Evolutionary conservation across 2,113 vertebrate genomes (phyloP).

Genomic region (Tyrannus savana): DNA sequence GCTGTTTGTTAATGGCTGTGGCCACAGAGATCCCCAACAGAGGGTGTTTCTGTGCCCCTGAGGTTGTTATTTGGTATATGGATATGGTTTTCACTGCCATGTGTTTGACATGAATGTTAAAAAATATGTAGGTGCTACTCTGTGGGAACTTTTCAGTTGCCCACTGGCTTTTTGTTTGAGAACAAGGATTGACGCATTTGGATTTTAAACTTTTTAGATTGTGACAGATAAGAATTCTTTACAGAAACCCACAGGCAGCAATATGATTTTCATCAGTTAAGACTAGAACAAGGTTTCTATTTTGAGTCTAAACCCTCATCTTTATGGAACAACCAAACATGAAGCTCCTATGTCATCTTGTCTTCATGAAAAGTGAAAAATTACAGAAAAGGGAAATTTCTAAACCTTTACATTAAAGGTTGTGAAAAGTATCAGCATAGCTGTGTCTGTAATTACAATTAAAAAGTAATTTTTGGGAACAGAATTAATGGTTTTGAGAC

Average conservation of each 20-base stretch:
- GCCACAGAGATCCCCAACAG: background rate
- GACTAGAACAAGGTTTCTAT: background rate
- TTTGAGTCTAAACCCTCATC: background rate
- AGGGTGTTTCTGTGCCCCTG: background rate
- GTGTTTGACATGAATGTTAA: background rate
- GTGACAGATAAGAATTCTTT: background rate
- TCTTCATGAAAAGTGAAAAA: background rate
- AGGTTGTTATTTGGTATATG: background rate
- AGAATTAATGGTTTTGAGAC: background rate
- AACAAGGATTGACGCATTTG: background rate
- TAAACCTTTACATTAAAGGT: background rate
- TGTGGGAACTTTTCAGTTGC: background rate
- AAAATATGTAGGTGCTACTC: background rate
- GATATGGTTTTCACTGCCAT: background rate
- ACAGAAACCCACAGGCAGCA: background rate
- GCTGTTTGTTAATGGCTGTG: rapidly evolving
- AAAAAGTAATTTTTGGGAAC: background rate
- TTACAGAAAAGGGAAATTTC: background rate
- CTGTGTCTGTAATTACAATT: background rate
- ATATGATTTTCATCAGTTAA: background rate
- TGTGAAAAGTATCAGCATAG: background rate
- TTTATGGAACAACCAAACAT: background rate
- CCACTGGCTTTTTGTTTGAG: background rate
- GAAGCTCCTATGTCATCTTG: background rate
- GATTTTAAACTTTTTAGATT: background rate